Evolutionary conservation across 2,797 vertebrate genomes (phyloP), one percentile per base, ranked within the genome.

Genomic region (Odontamblyopus rebecca): DNA sequence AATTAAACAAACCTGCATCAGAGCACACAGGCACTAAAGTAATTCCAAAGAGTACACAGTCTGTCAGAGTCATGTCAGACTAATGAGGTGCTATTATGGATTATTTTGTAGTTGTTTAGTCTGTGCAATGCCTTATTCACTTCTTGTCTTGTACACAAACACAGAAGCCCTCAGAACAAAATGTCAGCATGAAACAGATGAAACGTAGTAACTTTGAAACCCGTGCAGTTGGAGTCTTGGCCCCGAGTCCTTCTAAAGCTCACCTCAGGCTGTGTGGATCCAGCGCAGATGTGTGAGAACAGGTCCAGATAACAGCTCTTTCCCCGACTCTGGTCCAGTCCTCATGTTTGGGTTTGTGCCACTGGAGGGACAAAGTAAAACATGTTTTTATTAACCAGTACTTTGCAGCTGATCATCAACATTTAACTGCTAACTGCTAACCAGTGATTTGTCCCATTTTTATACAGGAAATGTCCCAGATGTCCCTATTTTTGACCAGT

Each of bases 291-390:
- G 19, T 5, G 29, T 60, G 51, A 35, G 13, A 48, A 3, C 16
- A 19, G 7, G 29, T 32, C 53, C 41, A 23, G 62, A 71, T n/a
- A 48, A 3, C 16, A 19, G 4, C 38, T 29, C 27, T 35, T 50
- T 48, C 76, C 53, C 63, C 2, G 0, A n/a, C 56, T 74, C 30
- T 70, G 68, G 67, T 70, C 35, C 23, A 15, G 54, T 11, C 59
- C 62, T 38, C 54, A 57, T 11, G 4, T 56, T 12, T 11, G 19
- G n/a, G 54, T 56, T 56, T 56, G n/a, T 8, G n/a, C 54, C 54
- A 56, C 54, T 11, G 15, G 44, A 48, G 44, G 44, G 53, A 2
- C 7, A 23, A 54, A 54, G 53, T 23, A 54, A 9, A 48, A 4
- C 44, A 48, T 48, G 13, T 48, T 48, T 48, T 48, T 48, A 13